These are phyloP conservation scores for Drosophila acutilabella DNA, from an alignment of 2,888 invertebrate species.

Conservation along the genomic window DNA sequence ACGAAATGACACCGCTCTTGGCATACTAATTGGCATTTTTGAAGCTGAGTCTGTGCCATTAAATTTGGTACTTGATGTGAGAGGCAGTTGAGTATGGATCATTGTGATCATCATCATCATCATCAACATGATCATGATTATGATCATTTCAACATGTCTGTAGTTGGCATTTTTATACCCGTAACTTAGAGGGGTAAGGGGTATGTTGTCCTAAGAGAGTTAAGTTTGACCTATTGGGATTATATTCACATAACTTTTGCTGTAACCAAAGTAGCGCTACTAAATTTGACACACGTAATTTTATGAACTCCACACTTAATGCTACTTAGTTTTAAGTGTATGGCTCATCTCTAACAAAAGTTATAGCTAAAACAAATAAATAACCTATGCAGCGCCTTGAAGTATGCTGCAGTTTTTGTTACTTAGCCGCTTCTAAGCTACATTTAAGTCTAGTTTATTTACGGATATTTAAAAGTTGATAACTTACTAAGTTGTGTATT, in stretches of 20 bases:
- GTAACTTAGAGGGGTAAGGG: background rate
- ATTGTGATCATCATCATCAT: background rate
- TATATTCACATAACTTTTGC: too few relatives aligned
- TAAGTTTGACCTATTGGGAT: too few relatives aligned
- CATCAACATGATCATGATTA: slow-evolving; percentile 26
- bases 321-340: too few relatives aligned
- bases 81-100: slow-evolving; percentile 35
- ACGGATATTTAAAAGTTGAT: background rate
- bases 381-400: too few relatives aligned
- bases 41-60: slow-evolving; percentile 68
- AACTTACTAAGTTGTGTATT: background rate
- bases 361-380: too few relatives aligned
- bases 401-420: too few relatives aligned
- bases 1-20: slow-evolving; percentile 36
- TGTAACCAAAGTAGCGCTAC: too few relatives aligned
- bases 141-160: slow-evolving; percentile 30
- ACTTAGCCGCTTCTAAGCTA: too few relatives aligned
- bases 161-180: slow-evolving; percentile 62
- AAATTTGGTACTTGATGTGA: slow-evolving; percentile 81
- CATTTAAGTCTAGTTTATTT: background rate
- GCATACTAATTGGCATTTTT: slow-evolving; percentile 64
- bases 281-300: too few relatives aligned
- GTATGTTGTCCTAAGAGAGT: background rate
- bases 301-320: too few relatives aligned
- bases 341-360: too few relatives aligned